A percentile compares a stretch with the other conserved stretches of the same genome.
Evolutionary conservation across 2,888 invertebrate genomes (phyloP).

Genomic region (Polymixis flavicincta): DNA sequence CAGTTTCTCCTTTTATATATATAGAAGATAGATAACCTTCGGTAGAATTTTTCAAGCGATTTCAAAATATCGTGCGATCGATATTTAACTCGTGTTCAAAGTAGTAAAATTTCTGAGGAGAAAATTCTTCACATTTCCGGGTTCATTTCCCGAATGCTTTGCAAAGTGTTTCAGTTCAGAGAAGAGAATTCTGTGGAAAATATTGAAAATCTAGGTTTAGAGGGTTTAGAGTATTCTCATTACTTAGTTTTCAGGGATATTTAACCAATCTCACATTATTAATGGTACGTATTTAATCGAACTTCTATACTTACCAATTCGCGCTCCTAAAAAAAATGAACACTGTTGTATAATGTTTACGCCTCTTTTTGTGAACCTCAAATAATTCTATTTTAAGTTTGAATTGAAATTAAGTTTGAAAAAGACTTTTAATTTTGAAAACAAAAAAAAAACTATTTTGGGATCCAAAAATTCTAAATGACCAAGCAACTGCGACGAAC

Average conservation of each 20-base stretch:
- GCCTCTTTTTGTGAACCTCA: background rate
- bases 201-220: too few relatives aligned
- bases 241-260: background rate
- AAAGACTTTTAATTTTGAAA: too few relatives aligned
- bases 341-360: too few relatives aligned
- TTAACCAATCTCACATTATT: background rate
- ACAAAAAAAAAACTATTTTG: background rate
- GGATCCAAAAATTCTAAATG: background rate
- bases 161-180: conserved; percentile 1
- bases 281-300: too few relatives aligned
- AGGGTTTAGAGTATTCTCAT: background rate
- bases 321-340: too few relatives aligned
- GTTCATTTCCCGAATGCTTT: background rate
- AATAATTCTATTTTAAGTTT: background rate
- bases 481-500: background rate
- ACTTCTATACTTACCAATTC: too few relatives aligned
- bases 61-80: background rate
- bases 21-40: too few relatives aligned
- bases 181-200: background rate
- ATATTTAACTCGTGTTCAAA: background rate
- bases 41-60: background rate
- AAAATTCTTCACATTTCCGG: background rate
- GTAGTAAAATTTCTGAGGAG: background rate
- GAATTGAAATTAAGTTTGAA: too few relatives aligned
- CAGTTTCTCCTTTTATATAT: too few relatives aligned